These are phyloP conservation scores for Bergia puertoricense DNA, from an alignment of 92 coral and sea anemone species.

Conservation along the genomic window DNA sequence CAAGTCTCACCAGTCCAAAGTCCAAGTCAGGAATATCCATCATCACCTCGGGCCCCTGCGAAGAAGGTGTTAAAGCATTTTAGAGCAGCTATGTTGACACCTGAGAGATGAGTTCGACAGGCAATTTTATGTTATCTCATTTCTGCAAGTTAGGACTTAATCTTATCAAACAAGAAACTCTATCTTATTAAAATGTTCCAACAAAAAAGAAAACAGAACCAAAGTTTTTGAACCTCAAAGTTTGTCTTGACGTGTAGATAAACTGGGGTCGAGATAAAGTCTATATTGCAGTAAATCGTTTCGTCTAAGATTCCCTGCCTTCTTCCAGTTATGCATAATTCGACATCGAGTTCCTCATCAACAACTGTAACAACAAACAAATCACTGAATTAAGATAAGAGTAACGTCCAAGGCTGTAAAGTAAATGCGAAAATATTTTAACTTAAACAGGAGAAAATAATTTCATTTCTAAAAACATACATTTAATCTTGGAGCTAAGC, in stretches of 20 bases:
- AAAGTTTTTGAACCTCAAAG: constrained; percentile 58
- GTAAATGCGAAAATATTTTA: not conserved
- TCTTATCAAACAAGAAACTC: too few species aligned
- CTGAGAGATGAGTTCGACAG: too few species aligned
- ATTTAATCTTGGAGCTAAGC: too few species aligned
- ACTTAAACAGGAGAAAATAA: too few species aligned
- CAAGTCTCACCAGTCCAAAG: constrained; percentile 79
- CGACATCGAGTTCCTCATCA: constrained; percentile 62
- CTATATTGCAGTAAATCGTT: constrained; percentile 77
- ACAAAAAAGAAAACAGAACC: too few species aligned
- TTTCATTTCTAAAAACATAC: too few species aligned
- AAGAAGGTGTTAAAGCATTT: not conserved
- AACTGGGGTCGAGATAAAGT: constrained; percentile 79
- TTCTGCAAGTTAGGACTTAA: too few species aligned
- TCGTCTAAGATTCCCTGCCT: constrained; percentile 64
- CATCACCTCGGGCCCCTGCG: constrained; percentile 88
- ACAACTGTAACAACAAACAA: constrained; percentile 55
- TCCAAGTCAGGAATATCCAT: constrained; percentile 75
- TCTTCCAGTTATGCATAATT: constrained; percentile 56
- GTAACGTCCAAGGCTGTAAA: too few species aligned
- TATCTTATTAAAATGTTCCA: too few species aligned
- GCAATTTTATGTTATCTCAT: too few species aligned
- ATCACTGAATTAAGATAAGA: not conserved
- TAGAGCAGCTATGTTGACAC: not conserved
- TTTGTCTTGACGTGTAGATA: constrained; percentile 78